Evolutionary conservation across 37 sponge, comb jelly and placozoan genomes (phyloP).

Genomic region (Petrosia ficiformis): DNA sequence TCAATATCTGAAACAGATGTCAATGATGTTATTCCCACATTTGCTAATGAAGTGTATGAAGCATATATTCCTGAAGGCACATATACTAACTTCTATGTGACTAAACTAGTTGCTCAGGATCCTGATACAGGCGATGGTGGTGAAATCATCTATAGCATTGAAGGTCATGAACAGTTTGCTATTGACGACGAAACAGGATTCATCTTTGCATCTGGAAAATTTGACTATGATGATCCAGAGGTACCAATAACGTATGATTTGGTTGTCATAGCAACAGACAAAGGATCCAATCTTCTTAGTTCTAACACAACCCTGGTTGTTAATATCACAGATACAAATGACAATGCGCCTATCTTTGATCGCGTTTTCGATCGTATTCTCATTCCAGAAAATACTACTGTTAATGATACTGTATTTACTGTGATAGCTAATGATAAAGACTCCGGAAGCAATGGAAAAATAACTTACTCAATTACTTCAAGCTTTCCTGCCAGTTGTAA

Average conservation of each 20-base stretch:
- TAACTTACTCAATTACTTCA: slow-evolving; percentile 30
- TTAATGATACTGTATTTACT: slow-evolving; percentile 29
- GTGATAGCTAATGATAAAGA: slow-evolving; percentile 53
- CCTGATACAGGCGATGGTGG: not conserved
- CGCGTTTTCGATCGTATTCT: not conserved
- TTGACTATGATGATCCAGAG: slow-evolving; percentile 16
- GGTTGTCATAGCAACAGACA: slow-evolving; percentile 24
- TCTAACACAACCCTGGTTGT: slow-evolving; percentile 23
- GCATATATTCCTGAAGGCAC: not conserved
- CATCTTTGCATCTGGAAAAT: slow-evolving; percentile 16
- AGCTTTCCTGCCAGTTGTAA: slow-evolving; percentile 23
- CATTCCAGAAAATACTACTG: slow-evolving; percentile 39
- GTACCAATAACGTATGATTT: slow-evolving; percentile 10
- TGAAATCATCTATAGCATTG: slow-evolving; percentile 6
- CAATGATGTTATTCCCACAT: slow-evolving; percentile 56
- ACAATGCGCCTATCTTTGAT: slow-evolving; percentile 61
- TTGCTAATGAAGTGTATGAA: not conserved
- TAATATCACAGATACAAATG: slow-evolving; percentile 49
- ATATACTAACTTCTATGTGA: not conserved
- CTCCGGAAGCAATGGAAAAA: slow-evolving; percentile 32
- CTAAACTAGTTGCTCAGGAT: not conserved
- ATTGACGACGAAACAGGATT: slow-evolving; percentile 26
- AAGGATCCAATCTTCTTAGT: slow-evolving; percentile 14
- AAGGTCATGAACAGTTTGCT: slow-evolving; percentile 22
- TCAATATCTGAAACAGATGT: slow-evolving; percentile 29